Evolutionary conservation across 2,113 vertebrate genomes (phyloP), one percentile per base, ranked within the genome.

Genomic region (Phylloscopus whistleri): DNA sequence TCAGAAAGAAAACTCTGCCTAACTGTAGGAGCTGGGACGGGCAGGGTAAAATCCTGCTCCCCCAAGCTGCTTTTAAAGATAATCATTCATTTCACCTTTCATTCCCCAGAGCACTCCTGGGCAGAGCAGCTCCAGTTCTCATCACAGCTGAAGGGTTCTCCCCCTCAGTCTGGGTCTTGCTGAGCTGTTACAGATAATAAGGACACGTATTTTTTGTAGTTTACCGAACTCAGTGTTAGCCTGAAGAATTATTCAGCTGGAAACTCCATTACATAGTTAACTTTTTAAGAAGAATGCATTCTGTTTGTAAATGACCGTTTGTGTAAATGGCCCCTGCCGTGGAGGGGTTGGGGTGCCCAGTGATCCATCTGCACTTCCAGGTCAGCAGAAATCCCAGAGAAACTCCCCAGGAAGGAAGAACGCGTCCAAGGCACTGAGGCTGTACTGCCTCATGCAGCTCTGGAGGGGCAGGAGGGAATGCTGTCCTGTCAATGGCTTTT

Each of bases 361-460:
- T 2, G 30, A 2, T 16, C 2, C 2, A 20, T 28, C 91, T 60
- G 82, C 16, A 1, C 41, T 48, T 10, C 33, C 63, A 66, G 63
- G 46, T 39, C 59, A 20, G 46, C 63, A 78, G 70, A 39, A 70
- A 63, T 13, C 49, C 53, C 35, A 5, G 70, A 33, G 9, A 64
- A 72, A 18, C 1, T 88, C 66, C 33, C 53, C 18, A 1, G 59
- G 80, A 52, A 23, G 33, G 80, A 28, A 74, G 86, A 31, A 6
- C 14, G 0, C 6, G 44, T 68, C 91, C 7, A 1, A 37, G 72
- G 3, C 58, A 10, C 46, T 20, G 0, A 37, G 75, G 16, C 27
- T 39, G 14, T 1, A 0, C 11, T 1, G 75, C 58, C 11, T 60
- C 13, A 1, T 0, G 9, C 80, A 53, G 77, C 82, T 31, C 41